Evolutionary conservation across 1,140 invertebrate species (phyloP), one percentile per base, ranked within the genome.

Genomic region (Stratiolaelaps scimitus): DNA sequence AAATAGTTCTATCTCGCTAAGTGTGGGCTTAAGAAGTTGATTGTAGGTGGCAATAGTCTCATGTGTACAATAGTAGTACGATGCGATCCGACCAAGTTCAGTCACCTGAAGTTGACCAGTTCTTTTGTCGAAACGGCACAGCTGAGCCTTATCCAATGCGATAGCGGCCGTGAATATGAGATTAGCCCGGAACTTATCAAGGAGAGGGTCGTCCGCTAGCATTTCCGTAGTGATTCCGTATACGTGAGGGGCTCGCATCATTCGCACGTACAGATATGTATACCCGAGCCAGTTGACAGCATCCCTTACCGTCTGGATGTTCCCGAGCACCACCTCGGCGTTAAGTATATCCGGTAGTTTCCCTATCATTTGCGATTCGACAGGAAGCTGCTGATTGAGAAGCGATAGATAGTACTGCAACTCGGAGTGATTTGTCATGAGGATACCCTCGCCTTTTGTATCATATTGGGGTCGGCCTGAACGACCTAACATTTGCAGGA

Each of bases 391-490:
- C 75, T 98, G 93, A 79, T 99, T 99, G 67, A 98, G 80, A 23
- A 99, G 79, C 0, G 93, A 98, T 13, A 99, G 79, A 77, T 99
- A 99, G 76, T 95, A 99, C 73, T 98, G 94, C 4, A 99, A 80
- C 77, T 99, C 95, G 70, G 89, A 92, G 76, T 99, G 94, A 76
- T 98, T 98, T 0, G 96, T 99, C 40, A 99, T 95, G 17, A 99
- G 81, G 70, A 99, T 98, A 73, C 95, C 96, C 78, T 97, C 92
- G 68, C 96, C 96, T 77, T 96, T 94, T 0, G 89, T 93, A 72
- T 99, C 95, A 77, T 98, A 98, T 76, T 98, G 95, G 6, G 95
- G 95, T 56, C 96, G 81, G 71, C 96, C 96, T 65, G 96, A 95
- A 73, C 96, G 79, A 69, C 96, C 94, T 72, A 98, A 78, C 94